These are phyloP conservation scores for Ceryle rudis DNA, from an alignment of 2,797 vertebrate genomes.

Conservation along the genomic window DNA sequence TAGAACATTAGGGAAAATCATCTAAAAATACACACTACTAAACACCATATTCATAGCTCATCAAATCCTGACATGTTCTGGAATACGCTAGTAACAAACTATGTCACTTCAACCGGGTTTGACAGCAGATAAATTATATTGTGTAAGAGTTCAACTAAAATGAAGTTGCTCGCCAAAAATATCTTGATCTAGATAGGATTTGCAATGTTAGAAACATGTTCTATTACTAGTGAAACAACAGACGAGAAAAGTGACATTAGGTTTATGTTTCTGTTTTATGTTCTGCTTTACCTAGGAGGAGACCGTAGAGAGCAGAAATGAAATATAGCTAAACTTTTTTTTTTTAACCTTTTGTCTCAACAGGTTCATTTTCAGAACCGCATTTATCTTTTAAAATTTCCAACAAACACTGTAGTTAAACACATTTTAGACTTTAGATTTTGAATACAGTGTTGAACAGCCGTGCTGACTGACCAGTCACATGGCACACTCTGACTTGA, in stretches of 20 bases:
- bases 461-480: not conserved
- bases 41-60: conserved; percentile 59
- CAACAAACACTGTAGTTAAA: not conserved
- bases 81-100: conserved; percentile 54
- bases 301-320: not conserved
- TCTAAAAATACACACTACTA: conserved; percentile 63
- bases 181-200: conserved; percentile 49
- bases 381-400: not conserved
- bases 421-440: not conserved
- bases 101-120: conserved; percentile 50
- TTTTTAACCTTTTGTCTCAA: not conserved
- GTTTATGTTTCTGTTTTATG: not conserved
- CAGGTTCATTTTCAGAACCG: not conserved
- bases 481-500: not conserved
- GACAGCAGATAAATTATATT: conserved; percentile 76
- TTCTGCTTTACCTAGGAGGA: conserved; percentile 50
- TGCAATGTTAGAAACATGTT: conserved; percentile 46
- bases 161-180: conserved; percentile 54
- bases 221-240: conserved; percentile 48
- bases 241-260: conserved; percentile 37
- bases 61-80: conserved; percentile 65
- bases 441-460: not conserved
- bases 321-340: not conserved
- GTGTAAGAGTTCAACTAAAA: conserved; percentile 48
- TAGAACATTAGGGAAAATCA: not conserved